phyloP scores from a whole-genome alignment of 2,797 vertebrate genomes.

The Vireo griseus region DNA sequence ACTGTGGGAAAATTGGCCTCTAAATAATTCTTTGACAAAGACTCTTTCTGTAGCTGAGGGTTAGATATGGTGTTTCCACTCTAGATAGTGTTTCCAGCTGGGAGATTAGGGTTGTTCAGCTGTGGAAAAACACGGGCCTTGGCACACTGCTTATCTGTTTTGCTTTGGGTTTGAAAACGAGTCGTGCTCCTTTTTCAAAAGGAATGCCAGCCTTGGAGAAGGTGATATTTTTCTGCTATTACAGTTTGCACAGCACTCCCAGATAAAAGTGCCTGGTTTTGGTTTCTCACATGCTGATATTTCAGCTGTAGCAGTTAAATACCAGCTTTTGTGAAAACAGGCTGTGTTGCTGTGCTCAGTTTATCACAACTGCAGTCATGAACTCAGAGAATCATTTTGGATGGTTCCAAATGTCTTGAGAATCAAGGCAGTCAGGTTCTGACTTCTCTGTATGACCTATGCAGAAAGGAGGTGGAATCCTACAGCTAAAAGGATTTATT shows the following conservation, averaged over 20 bases:
- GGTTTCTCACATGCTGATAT: not conserved
- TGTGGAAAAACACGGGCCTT: not conserved
- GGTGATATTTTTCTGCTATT: not conserved
- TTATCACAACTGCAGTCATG: not conserved
- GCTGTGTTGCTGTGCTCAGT: not conserved
- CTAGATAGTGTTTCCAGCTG: not conserved
- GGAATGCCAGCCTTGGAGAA: not conserved
- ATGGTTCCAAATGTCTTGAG: not conserved
- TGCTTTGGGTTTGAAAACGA: not conserved
- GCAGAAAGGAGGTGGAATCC: not conserved
- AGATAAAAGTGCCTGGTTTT: not conserved
- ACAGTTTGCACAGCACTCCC: not conserved
- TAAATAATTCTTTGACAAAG: not conserved
- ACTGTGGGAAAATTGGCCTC: not conserved
- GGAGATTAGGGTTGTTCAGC: not conserved
- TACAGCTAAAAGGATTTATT: fast-evolving
- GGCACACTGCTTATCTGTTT: not conserved
- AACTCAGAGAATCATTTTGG: not conserved
- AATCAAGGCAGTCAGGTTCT: too few species aligned
- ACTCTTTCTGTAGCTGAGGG: not conserved
- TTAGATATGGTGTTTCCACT: not conserved
- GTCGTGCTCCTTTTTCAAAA: not conserved
- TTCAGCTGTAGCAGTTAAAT: not conserved
- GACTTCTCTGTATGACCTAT: not conserved
- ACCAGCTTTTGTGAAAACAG: not conserved